phyloP scores from a whole-genome alignment of 2,113 vertebrate genomes.

The Psilopogon haemacephalus region DNA sequence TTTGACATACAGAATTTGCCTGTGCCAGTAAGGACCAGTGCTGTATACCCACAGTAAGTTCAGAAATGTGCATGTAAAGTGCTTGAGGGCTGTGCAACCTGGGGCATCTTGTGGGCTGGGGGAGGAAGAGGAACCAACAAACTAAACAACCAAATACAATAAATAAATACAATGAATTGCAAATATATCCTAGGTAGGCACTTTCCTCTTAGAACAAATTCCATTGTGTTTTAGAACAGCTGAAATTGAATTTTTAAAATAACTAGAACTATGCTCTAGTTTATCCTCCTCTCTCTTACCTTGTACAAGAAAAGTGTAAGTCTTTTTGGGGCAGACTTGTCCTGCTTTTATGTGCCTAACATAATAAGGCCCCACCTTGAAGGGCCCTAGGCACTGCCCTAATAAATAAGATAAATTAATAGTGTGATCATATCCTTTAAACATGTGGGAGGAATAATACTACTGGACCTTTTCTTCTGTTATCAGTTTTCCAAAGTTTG shows the following conservation, averaged over 20 bases:
- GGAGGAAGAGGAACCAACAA: not conserved
- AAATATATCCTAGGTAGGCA: not conserved
- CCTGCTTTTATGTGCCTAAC: constrained; percentile 2
- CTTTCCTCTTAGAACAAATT: not conserved
- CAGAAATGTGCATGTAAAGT: not conserved
- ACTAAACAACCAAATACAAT: no score
- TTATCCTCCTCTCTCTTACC: not conserved
- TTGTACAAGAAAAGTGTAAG: not conserved
- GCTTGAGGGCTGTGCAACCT: not conserved
- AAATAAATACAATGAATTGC: no score
- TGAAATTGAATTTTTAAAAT: no score
- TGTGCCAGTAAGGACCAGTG: not conserved
- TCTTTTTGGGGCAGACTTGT: not conserved
- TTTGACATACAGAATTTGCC: not conserved
- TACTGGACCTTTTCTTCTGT: not conserved
- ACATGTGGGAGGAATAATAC: not conserved
- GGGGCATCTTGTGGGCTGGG: not conserved
- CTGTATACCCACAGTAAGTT: not conserved
- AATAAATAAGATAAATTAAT: constrained; percentile 33
- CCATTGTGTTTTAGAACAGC: not conserved
- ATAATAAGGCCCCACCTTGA: not conserved
- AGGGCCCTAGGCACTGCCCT: not conserved
- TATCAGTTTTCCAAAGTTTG: constrained; percentile 9
- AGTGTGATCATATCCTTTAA: not conserved
- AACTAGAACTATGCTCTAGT: no score